Evolutionary conservation across 2,888 invertebrate species (phyloP).

Genomic region (Folsomia candida): DNA sequence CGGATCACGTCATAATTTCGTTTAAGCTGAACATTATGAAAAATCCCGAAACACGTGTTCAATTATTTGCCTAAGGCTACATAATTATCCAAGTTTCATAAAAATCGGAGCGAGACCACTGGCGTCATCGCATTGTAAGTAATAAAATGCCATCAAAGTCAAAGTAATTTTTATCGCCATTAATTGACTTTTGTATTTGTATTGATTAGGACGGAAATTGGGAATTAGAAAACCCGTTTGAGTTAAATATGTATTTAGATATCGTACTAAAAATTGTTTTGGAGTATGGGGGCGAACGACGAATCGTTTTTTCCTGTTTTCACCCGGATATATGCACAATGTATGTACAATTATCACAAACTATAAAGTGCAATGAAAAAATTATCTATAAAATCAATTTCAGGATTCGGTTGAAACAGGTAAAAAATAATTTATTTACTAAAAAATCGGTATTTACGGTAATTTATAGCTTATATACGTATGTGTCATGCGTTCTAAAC

Average conservation of each 20-base stretch:
- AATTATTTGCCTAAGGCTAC: too few relatives aligned
- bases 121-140: too few relatives aligned
- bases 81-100: too few relatives aligned
- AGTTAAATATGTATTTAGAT: slow-evolving; percentile 90
- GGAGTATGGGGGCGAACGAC: slow-evolving; percentile 71
- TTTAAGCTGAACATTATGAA: too few relatives aligned
- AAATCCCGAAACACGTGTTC: too few relatives aligned
- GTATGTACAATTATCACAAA: slow-evolving; percentile 56
- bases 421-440: slow-evolving; percentile 64
- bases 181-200: neutral
- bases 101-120: too few relatives aligned
- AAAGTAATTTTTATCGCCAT: too few relatives aligned
- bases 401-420: slow-evolving; percentile 85
- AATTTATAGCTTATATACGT: too few relatives aligned
- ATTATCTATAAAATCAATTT: slow-evolving; percentile 23
- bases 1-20: too few relatives aligned
- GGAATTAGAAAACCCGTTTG: slow-evolving; percentile 82
- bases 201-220: slow-evolving; percentile 69
- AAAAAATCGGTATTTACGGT: too few relatives aligned
- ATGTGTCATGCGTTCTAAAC: too few relatives aligned
- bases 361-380: neutral
- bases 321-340: slow-evolving; percentile 94
- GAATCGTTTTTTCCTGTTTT: slow-evolving; percentile 90
- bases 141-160: too few relatives aligned
- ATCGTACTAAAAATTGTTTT: slow-evolving; percentile 79